These are phyloP conservation scores for Chydorus sphaericus DNA, from an alignment of 2,888 invertebrate genomes.

Conservation along the genomic window DNA sequence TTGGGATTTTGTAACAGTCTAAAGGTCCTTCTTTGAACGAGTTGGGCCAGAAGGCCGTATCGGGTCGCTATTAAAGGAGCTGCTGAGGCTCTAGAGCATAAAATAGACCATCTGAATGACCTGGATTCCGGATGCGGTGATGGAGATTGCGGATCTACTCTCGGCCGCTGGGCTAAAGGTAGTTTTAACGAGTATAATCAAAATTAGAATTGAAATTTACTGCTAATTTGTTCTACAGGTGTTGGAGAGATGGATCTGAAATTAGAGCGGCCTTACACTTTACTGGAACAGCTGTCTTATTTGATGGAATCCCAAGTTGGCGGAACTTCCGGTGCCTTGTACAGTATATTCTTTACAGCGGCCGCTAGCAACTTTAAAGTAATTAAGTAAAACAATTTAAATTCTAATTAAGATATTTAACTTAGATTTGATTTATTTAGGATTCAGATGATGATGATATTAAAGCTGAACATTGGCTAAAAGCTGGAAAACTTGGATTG, in stretches of 20 bases:
- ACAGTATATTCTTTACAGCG: slow-evolving; percentile 56
- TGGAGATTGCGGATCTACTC: slow-evolving; percentile 57
- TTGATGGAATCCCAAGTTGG: slow-evolving; percentile 43
- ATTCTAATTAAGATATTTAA: too few relatives aligned
- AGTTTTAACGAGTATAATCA: not conserved
- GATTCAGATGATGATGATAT: not conserved
- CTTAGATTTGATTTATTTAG: not conserved
- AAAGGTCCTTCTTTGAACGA: slow-evolving; percentile 10
- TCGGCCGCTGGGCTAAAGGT: slow-evolving; percentile 44
- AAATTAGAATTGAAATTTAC: too few relatives aligned
- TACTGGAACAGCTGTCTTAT: slow-evolving; percentile 26
- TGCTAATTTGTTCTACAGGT: too few relatives aligned
- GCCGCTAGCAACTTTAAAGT: slow-evolving; percentile 29
- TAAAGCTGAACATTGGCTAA: slow-evolving; percentile 33
- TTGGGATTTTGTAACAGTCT: not conserved
- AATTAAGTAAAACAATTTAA: not conserved
- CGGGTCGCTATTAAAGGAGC: slow-evolving; percentile 30
- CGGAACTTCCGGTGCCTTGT: slow-evolving; percentile 50
- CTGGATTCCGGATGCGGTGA: slow-evolving; percentile 57
- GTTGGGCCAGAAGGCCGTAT: slow-evolving; percentile 1
- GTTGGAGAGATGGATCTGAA: slow-evolving; percentile 13
- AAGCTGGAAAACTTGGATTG: slow-evolving; percentile 40
- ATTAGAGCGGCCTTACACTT: slow-evolving; percentile 17
- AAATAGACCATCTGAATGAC: slow-evolving; percentile 40
- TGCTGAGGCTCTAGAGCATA: slow-evolving; percentile 40